Base-by-base conservation (phyloP, 2,797 vertebrate species). In the Eptatretus atami region DNA sequence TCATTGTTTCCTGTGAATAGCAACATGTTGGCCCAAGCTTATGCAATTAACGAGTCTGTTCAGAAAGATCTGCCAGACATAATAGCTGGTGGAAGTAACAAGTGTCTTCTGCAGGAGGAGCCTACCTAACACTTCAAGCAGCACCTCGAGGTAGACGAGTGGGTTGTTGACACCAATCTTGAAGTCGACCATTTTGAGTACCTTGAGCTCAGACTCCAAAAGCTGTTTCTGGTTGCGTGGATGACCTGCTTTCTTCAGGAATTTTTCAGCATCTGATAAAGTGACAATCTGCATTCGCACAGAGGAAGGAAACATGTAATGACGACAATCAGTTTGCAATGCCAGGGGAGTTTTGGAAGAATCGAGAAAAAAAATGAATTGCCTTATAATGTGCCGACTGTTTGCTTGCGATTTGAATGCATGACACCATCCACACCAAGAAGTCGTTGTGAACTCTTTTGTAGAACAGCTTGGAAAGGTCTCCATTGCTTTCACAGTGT, bases 1-100 rank as follows among this genome's bases (percentile, higher is more conserved):
- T 61, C 57, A 24, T 61, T 61, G 57, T 61, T n/a, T 24, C 57
- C 57, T 61, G 57, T 24, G 15, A 61, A 61, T 61, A 25, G 57
- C 11, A 61, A n/a, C 57, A 61, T 12, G 14, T 44, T 44, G n/a
- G 57, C 15, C 57, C 24, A n/a, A n/a, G n/a, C 9, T 24, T 12
- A 61, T 61, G 25, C n/a, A 25, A 61, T n/a, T 12, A 61, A 61
- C 10, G 57, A 61, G 25, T n/a, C 12, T 12, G 15, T 24, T n/a
- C 57, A n/a, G 25, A 12, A n/a, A 25, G 12, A 10, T 10, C 57
- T n/a, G 10, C 24, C 24, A 25, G n/a, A 61, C n/a, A n/a, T 12
- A 61, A 25, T n/a, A 61, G n/a, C 31, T 44, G 4, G 31, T 44
- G 31, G 31, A 44, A 44, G 31, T 44, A 44, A 44, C 31, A 44